Base-by-base conservation (phyloP, 2,113 vertebrate species). In the Nerophis ophidion region DNA sequence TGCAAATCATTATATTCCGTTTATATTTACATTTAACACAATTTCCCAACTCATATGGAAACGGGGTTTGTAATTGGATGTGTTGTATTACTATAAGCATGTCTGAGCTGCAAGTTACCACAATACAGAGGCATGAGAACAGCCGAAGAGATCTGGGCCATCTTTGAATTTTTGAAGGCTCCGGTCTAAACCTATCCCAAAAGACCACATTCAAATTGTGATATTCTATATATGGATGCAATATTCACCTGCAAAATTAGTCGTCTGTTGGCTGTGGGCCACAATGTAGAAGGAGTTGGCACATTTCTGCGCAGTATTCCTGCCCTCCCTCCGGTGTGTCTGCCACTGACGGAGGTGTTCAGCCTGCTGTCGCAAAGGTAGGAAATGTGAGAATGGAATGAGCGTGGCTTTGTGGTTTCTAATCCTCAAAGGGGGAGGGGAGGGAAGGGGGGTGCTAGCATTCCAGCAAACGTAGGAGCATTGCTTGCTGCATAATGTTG, bases 401-500 rank as follows among this genome's bases (percentile, higher is more conserved):
- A 83, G 61, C 63, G 48, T 11, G 49, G 71, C 81, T 87, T 87
- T 85, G 78, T 87, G 50, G 50, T 64, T 49, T 65, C 33, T 82
- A 80, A 85, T 85, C 78, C 81, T 84, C 73, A 57, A 65, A 81
- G 58, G 60, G 66, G 61, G 8, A 62, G 61, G 60, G 60, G 26
- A 48, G 67, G 54, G 7, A 61, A 61, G 60, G 26, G 52, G 64
- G 54, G 38, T 55, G 55, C 61, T 42, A 52, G 57, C 59, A 57
- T 53, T 59, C 56, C 36, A 47, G 17, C 17, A 62, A 16, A 61
- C 49, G n/a, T 14, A 34, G 38, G 40, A 13, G 59, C 57, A 42
- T 55, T 55, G 35, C 60, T 62, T 2, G 0, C 33, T 34, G 65
- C 58, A 26, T 45, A 65, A 57, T 52, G 74, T 52, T 58, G 51